Evolutionary conservation across 2,888 invertebrate genomes (phyloP).

Genomic region (Agonopterix arenella): DNA sequence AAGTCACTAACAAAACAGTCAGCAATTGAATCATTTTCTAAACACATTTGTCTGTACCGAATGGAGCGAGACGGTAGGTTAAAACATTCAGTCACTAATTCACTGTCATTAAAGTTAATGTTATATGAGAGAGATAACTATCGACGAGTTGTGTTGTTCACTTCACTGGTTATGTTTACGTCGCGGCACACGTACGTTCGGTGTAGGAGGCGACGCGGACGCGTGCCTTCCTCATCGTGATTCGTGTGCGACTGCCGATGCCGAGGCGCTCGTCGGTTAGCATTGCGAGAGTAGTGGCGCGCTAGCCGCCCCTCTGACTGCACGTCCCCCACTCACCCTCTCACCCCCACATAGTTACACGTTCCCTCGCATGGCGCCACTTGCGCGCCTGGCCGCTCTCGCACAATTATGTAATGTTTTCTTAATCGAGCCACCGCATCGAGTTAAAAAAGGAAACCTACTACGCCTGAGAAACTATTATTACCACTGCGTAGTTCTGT

Average conservation of each 20-base stretch:
- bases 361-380: constrained; percentile 69
- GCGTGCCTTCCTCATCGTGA: constrained; percentile 62
- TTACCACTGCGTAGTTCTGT: constrained; percentile 24
- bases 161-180: constrained; percentile 66
- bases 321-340: constrained; percentile 38
- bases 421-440: constrained; percentile 64
- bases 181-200: constrained; percentile 54
- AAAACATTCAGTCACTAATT: constrained; percentile 32
- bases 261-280: constrained; percentile 32
- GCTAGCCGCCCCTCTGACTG: constrained; percentile 47
- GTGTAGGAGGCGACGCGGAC: constrained; percentile 45
- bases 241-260: constrained; percentile 55
- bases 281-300: constrained; percentile 54
- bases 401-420: constrained; percentile 74
- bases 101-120: constrained; percentile 34
- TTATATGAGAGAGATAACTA: constrained; percentile 30
- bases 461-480: constrained; percentile 30
- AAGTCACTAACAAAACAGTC: constrained; percentile 71
- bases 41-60: constrained; percentile 61
- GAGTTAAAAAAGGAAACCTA: constrained; percentile 46
- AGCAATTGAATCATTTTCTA: constrained; percentile 70
- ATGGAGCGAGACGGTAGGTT: constrained; percentile 27
- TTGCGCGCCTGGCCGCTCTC: constrained; percentile 60
- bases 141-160: constrained; percentile 34
- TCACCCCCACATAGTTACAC: constrained; percentile 64